A percentile compares a stretch with the other conserved stretches of the same genome.
Conservation (phyloP, 2,888 invertebrate genomes). For the Coecobrya sp. region DNA sequence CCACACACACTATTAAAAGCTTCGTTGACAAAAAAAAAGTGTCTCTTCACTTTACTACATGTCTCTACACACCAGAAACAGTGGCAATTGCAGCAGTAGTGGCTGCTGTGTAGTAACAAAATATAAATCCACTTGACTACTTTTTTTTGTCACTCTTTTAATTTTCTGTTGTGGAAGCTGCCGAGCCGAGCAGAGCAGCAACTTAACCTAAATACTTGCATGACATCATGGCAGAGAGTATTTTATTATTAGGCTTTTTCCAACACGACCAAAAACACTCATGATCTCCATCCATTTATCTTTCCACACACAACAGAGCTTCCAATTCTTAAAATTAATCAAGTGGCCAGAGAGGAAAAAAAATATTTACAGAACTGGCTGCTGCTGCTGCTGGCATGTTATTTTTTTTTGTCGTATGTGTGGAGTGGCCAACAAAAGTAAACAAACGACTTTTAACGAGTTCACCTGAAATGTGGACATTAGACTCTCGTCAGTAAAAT, state of each 20-base stretch:
- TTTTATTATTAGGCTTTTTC: background rate
- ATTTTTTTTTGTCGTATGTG: background rate
- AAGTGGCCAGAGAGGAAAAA: constrained; percentile 24
- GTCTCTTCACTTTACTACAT: no score
- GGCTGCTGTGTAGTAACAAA: background rate
- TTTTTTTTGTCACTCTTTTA: constrained; percentile 49
- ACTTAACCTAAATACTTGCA: constrained; percentile 29
- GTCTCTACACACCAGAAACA: no score
- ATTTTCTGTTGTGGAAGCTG: background rate
- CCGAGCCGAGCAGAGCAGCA: background rate
- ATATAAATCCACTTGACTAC: constrained; percentile 46
- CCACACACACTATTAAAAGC: constrained; percentile 18
- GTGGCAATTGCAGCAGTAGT: constrained; percentile 23
- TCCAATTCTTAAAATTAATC: constrained; percentile 35
- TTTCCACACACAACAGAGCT: background rate
- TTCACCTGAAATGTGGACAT: constrained; percentile 15
- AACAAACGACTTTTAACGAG: background rate
- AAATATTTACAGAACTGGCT: background rate
- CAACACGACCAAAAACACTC: background rate
- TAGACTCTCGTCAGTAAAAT: background rate
- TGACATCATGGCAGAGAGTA: background rate
- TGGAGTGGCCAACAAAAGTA: background rate
- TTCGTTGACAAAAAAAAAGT: constrained; percentile 4
- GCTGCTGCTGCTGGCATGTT: background rate
- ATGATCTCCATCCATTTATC: background rate